Conservation (phyloP, 2,888 invertebrate species). For the Petrolisthes manimaculis region DNA sequence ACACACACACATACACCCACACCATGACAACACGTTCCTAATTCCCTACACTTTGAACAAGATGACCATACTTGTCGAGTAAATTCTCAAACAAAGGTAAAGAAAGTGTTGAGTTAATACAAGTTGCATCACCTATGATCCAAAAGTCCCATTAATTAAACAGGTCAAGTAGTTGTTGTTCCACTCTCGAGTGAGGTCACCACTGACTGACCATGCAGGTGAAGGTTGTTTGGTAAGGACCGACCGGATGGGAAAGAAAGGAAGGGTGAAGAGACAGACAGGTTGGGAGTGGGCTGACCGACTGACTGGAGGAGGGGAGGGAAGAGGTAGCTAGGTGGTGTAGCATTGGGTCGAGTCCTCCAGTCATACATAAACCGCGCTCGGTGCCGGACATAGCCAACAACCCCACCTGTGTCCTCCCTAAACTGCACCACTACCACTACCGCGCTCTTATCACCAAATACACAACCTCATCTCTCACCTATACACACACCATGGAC, state of each 20-base stretch:
- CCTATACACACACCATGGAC: background rate
- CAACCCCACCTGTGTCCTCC: background rate
- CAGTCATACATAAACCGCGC: conserved; percentile 7
- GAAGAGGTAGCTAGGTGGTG: conserved; percentile 9
- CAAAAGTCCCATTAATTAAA: too few species aligned
- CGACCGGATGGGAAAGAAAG: background rate
- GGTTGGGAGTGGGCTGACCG: too few species aligned
- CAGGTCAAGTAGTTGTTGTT: too few species aligned
- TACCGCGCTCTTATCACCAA: background rate
- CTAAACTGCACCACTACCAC: background rate
- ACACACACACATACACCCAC: too few species aligned
- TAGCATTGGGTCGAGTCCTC: conserved; percentile 19
- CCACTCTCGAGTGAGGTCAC: background rate
- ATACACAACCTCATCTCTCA: background rate
- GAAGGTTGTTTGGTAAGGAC: background rate
- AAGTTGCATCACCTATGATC: too few species aligned
- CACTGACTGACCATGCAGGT: background rate
- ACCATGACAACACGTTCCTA: too few species aligned
- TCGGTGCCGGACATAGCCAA: conserved; percentile 2
- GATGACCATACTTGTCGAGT: too few species aligned
- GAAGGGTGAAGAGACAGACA: background rate
- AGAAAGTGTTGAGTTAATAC: too few species aligned
- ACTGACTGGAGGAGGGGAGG: background rate
- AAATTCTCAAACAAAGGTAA: too few species aligned
- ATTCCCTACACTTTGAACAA: too few species aligned